Evolutionary conservation across 2,888 invertebrate genomes (phyloP).

Genomic region (Odontocolon sp.): DNA sequence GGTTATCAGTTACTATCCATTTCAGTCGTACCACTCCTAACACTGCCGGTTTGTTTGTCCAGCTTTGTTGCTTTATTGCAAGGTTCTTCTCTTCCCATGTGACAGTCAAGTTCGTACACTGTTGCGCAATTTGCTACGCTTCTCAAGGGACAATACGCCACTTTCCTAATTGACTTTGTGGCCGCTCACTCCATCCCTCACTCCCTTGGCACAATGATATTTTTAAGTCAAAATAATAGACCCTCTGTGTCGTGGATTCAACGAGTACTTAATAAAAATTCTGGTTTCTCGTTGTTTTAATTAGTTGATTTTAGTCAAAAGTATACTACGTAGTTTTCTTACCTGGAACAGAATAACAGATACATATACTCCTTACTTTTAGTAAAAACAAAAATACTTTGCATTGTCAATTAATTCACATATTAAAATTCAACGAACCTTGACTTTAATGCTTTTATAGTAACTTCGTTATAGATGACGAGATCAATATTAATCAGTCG

Average conservation of each 20-base stretch:
- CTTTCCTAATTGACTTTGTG: conserved; percentile 50
- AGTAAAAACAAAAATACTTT: neutral
- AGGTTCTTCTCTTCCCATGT: conserved; percentile 11
- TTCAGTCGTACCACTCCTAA: neutral
- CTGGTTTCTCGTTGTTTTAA: conserved; percentile 5
- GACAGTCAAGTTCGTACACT: conserved; percentile 40
- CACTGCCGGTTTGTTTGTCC: conserved; percentile 17
- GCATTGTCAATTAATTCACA: conserved; percentile 1
- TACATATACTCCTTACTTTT: neutral
- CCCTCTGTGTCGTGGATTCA: neutral
- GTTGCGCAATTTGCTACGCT: conserved; percentile 52
- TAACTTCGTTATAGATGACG: too few species aligned
- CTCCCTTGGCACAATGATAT: conserved; percentile 13
- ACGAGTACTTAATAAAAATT: conserved; percentile 5
- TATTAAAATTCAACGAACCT: neutral
- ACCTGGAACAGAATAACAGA: neutral
- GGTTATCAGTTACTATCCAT: too few species aligned
- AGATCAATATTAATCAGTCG: too few species aligned
- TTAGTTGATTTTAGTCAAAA: conserved; percentile 9
- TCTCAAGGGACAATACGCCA: conserved; percentile 52
- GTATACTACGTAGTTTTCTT: neutral
- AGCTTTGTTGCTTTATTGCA: conserved; percentile 4
- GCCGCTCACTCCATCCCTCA: conserved; percentile 18
- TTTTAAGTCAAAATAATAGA: conserved; percentile 22
- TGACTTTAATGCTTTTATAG: neutral